A percentile compares a stretch with the other conserved stretches of the same genome.
phyloP scores from a whole-genome alignment of 35 echinoderm and acorn worm species.

The Apostichopus japonicus region DNA sequence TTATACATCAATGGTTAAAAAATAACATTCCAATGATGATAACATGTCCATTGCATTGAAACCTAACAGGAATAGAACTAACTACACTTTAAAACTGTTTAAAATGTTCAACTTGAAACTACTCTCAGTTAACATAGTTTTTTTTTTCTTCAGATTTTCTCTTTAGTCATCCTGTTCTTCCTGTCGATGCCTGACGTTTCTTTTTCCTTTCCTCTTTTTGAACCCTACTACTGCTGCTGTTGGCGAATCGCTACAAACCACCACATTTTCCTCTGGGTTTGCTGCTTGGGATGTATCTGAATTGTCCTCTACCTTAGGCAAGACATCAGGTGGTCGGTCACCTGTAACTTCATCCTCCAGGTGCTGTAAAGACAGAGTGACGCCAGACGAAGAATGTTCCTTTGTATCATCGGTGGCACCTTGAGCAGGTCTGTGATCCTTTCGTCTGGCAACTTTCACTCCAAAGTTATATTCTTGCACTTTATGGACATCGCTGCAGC shows the following conservation, averaged over 20 bases:
- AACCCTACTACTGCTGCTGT: not conserved
- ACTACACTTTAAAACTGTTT: too few species aligned
- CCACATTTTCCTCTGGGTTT: not conserved
- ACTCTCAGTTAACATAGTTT: too few species aligned
- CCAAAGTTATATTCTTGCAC: slow-evolving; percentile 41
- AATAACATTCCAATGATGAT: too few species aligned
- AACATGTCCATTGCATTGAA: too few species aligned
- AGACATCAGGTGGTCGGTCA: not conserved
- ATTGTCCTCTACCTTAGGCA: not conserved
- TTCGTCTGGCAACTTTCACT: not conserved
- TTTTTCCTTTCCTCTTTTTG: slow-evolving; percentile 31
- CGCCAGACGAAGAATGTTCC: not conserved
- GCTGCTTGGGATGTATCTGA: not conserved
- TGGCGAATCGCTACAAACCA: too few species aligned
- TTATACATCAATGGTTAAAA: too few species aligned
- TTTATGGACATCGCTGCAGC: not conserved
- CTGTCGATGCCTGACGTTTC: not conserved
- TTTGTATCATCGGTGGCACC: not conserved
- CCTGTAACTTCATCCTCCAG: not conserved
- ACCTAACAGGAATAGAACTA: too few species aligned
- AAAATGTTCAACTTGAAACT: too few species aligned
- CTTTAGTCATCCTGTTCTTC: not conserved
- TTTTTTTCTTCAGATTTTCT: not conserved
- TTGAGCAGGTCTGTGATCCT: not conserved
- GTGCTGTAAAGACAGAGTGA: not conserved